Evolutionary conservation across 2,888 invertebrate genomes (phyloP).

Genomic region (Brachylomia viminalis): DNA sequence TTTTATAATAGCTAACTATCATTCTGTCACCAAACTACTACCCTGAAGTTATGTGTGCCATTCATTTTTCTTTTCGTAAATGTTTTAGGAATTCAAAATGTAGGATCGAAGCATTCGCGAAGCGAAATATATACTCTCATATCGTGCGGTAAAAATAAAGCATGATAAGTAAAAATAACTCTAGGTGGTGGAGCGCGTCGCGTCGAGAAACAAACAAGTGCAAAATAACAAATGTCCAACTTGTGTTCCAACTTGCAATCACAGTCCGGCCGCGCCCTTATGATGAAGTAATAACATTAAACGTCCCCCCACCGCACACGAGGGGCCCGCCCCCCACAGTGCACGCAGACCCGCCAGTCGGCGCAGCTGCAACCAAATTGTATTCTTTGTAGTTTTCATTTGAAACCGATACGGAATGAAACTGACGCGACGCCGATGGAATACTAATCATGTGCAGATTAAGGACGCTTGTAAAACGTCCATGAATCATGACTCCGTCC

Average conservation of each 20-base stretch:
- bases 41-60: background rate
- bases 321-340: too few species aligned
- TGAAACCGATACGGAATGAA: conserved; percentile 41
- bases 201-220: conserved; percentile 19
- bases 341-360: background rate
- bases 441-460: conserved; percentile 41
- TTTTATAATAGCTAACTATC: background rate
- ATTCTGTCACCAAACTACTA: background rate
- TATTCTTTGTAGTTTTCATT: conserved; percentile 44
- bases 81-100: background rate
- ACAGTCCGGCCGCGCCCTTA: conserved; percentile 20
- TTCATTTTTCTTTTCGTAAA: background rate
- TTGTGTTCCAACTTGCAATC: conserved; percentile 35
- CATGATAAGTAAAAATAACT: background rate
- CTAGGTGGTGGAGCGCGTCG: background rate
- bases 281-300: conserved; percentile 47
- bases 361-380: conserved; percentile 40
- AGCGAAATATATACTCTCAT: background rate
- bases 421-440: background rate
- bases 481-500: background rate
- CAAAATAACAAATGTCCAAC: conserved; percentile 32
- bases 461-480: conserved; percentile 4
- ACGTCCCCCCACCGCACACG: background rate
- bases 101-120: background rate
- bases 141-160: conserved; percentile 7